Base-by-base conservation (phyloP, 1,140 invertebrate species). In the Chironomus tepperi region DNA sequence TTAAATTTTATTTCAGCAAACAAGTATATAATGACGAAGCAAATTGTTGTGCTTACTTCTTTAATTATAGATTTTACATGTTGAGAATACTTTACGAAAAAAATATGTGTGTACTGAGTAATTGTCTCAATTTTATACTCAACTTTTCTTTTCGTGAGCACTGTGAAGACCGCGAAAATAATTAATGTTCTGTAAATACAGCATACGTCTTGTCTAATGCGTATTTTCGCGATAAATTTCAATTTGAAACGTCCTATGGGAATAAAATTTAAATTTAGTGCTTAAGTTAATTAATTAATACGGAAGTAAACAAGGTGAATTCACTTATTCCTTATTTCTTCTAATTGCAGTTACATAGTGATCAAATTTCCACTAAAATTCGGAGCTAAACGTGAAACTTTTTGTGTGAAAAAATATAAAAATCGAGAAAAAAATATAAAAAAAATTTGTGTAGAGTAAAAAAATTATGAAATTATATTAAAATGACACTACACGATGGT, bases 391-490 rank as follows among this genome's bases (percentile, higher is more conserved):
- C 47, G 47, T n/a, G 47, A 57, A 57, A 57, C 47, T 34, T 34
- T 34, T 34, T 34, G 24, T 34, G 24, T 57, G 47, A 57, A 34
- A 34, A 34, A 34, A 34, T 2, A 34, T 34, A 34, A 34, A 7
- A 70, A 7, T 19, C 18, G 18, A 18, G 16, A 18, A 70, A 19
- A 18, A 70, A 34, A 19, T 9, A 67, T 67, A 7, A 10, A 70
- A n/a, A n/a, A 70, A 7, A 21, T 18, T 18, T 70, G 16, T 70
- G 19, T 7, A 19, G 16, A 70, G 65, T 3, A 18, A 18, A 70
- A 70, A 67, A 70, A 57, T 57, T 57, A 57, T 57, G 47, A 57
- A 57, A 57, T n/a, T 57, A n/a, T 57, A n/a, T n/a, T 12, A n/a
- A 5, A 57, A 57, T 70, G 65, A 70, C 65, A 9, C 19, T 70